phyloP scores from a whole-genome alignment of 1,140 invertebrate species.

The Scaptodrosophila lebanonensis region DNA sequence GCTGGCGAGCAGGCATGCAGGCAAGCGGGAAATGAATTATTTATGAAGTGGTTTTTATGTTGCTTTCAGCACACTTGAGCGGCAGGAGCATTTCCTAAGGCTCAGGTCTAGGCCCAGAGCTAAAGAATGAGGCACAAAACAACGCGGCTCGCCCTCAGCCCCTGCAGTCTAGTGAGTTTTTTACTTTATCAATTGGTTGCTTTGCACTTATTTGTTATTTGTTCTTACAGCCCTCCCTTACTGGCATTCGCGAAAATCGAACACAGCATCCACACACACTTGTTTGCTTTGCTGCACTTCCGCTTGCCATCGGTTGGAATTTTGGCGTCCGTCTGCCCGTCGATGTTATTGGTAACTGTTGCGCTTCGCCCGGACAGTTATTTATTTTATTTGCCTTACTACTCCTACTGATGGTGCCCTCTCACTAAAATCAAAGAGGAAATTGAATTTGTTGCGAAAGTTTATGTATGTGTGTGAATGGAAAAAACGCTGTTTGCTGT shows the following conservation, averaged over 20 bases:
- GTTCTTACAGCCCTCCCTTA: slow-evolving; percentile 43
- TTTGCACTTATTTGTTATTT: slow-evolving; percentile 75
- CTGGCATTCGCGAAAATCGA: slow-evolving; percentile 1
- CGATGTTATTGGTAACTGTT: slow-evolving; percentile 59
- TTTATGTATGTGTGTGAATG: slow-evolving; percentile 71
- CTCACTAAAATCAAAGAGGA: slow-evolving; percentile 74
- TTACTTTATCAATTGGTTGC: slow-evolving; percentile 75
- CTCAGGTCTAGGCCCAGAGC: background rate
- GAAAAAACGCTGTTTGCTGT: slow-evolving; percentile 71
- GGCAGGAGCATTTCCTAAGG: background rate
- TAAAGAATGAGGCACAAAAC: background rate
- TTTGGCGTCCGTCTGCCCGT: background rate
- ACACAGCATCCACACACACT: slow-evolving; percentile 30
- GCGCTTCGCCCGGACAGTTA: slow-evolving; percentile 62
- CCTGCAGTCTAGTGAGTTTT: slow-evolving; percentile 69
- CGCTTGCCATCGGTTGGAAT: slow-evolving; percentile 61
- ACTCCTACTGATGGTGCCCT: slow-evolving; percentile 40
- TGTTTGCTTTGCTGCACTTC: slow-evolving; percentile 56
- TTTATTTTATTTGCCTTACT: slow-evolving; percentile 69
- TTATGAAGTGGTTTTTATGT: slow-evolving; percentile 69
- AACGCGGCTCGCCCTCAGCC: background rate
- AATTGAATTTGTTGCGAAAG: slow-evolving; percentile 75
- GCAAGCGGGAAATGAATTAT: slow-evolving; percentile 76
- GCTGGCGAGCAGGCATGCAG: slow-evolving; percentile 62
- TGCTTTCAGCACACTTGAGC: background rate